These are phyloP conservation scores for Drosophila tanythrix DNA, from an alignment of 2,888 invertebrate species.

Conservation along the genomic window DNA sequence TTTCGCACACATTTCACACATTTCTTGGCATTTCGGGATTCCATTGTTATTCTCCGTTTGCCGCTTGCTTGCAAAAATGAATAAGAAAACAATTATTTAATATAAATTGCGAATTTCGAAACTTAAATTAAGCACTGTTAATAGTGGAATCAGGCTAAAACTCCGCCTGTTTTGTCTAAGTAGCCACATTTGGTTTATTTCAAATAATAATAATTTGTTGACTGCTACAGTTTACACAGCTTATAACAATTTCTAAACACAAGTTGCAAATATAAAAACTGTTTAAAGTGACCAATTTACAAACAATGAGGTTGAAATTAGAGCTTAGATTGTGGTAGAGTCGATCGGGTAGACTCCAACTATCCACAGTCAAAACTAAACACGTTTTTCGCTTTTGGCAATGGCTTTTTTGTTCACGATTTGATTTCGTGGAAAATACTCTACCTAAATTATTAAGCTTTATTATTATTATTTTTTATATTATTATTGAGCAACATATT, in stretches of 20 bases:
- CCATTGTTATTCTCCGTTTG: background rate
- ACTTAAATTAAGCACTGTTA: background rate
- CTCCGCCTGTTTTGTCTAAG: accelerated
- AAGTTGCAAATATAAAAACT: background rate
- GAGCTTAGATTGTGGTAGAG: background rate
- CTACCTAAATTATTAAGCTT: background rate
- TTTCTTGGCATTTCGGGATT: background rate
- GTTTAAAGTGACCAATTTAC: background rate
- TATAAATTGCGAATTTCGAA: background rate
- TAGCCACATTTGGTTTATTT: no score
- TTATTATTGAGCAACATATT: background rate
- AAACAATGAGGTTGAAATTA: background rate
- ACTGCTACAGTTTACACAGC: no score
- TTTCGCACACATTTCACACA: background rate
- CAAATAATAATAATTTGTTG: background rate
- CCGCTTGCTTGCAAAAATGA: background rate
- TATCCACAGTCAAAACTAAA: background rate
- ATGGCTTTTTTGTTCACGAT: no score
- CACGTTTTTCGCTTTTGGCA: no score
- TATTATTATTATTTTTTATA: background rate
- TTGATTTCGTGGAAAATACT: background rate
- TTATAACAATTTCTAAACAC: background rate
- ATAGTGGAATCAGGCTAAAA: background rate
- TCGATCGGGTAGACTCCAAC: background rate
- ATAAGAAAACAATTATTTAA: background rate